Evolutionary conservation across 2,797 vertebrate species (phyloP).

Genomic region (Eospalax fontanierii): DNA sequence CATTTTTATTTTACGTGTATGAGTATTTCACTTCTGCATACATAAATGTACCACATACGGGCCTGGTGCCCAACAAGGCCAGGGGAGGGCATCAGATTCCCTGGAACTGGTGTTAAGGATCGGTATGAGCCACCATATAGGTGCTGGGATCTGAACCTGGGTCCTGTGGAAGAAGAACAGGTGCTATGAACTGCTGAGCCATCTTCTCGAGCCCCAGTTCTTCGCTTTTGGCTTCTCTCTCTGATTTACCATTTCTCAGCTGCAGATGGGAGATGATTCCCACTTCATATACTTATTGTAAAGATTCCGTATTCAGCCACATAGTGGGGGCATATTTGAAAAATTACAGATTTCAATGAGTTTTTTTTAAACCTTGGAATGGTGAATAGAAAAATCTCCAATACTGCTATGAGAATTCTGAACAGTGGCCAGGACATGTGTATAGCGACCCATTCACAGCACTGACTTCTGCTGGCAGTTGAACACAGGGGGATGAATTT

Average conservation of each 20-base stretch:
- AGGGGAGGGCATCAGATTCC: no score
- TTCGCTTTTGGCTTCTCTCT: neutral
- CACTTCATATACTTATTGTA: neutral
- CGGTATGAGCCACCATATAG: no score
- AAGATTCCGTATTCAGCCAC: conserved; percentile 32
- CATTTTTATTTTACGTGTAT: no score
- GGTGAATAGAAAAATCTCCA: conserved; percentile 7
- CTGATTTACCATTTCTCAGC: conserved; percentile 3
- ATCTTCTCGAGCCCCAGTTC: no score
- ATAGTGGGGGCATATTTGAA: neutral
- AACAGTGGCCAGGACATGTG: neutral
- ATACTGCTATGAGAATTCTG: conserved; percentile 20
- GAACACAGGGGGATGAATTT: neutral
- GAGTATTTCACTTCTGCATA: no score
- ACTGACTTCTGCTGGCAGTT: conserved; percentile 18
- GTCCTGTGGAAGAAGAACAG: no score
- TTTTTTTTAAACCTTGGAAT: conserved; percentile 33
- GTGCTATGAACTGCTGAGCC: no score
- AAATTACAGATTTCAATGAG: neutral
- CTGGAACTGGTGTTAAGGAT: no score
- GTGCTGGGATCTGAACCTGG: no score
- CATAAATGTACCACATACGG: no score
- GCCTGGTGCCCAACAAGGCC: no score
- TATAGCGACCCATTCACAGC: neutral
- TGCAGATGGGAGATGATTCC: neutral